phyloP scores from a whole-genome alignment of 64 coral and sea anemone genomes.

The Stichodactyla mertensii region DNA sequence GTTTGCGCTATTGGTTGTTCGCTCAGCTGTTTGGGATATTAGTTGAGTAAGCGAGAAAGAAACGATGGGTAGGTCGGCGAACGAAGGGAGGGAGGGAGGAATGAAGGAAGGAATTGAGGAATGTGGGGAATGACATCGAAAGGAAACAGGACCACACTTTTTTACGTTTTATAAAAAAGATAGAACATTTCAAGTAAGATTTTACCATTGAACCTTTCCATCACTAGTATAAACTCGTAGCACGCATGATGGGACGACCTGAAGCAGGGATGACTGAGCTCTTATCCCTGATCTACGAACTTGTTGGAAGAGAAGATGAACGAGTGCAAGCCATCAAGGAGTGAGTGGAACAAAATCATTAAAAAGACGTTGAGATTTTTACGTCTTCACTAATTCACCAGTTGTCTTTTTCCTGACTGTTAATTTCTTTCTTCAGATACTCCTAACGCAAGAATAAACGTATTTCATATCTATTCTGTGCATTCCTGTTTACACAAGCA shows the following conservation, averaged over 20 bases:
- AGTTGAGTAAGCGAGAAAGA: too few relatives aligned
- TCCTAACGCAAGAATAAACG: too few relatives aligned
- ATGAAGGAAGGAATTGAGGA: neutral
- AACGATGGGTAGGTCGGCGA: too few relatives aligned
- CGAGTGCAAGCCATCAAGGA: conserved; percentile 56
- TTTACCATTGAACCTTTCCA: neutral
- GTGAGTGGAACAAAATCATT: conserved; percentile 10
- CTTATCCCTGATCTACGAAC: conserved; percentile 32
- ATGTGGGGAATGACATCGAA: neutral
- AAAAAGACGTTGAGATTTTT: too few relatives aligned
- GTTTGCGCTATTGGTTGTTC: too few relatives aligned
- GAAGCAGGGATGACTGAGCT: conserved; percentile 49
- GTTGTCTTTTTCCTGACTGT: neutral
- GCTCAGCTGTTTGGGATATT: too few relatives aligned
- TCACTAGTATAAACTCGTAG: conserved; percentile 35
- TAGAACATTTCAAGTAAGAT: neutral
- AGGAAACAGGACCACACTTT: neutral
- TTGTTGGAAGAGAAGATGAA: conserved; percentile 43
- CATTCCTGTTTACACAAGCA: too few relatives aligned
- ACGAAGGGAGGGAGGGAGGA: neutral
- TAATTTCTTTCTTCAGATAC: too few relatives aligned
- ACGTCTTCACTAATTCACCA: neutral
- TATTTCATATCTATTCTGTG: too few relatives aligned
- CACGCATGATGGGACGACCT: conserved; percentile 48
- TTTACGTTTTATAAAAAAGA: neutral